Base-by-base conservation (phyloP, 2,797 vertebrate genomes). In the Muraenolepis orangiensis region DNA sequence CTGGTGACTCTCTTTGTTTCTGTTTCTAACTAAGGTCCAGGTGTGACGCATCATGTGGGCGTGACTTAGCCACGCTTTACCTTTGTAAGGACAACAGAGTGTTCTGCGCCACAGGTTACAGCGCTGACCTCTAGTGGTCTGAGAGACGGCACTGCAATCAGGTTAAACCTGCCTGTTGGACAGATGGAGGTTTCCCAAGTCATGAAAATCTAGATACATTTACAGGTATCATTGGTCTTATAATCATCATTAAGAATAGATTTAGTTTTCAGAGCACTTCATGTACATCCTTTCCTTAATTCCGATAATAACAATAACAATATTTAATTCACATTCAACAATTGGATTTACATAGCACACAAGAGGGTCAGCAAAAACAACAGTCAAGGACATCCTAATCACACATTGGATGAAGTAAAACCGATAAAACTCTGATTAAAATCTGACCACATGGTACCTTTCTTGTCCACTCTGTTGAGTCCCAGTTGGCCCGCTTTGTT, bases 401-500 rank as follows among this genome's bases (percentile, higher is more conserved):
- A 57, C 4, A 46, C 42, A 46, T 46, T 18, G 42, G 16, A 46
- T 18, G 16, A 46, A 46, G 42, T 18, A 46, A 16, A 46, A 16
- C 16, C 16, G 5, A 16, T 16, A 14, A 14, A 16, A 5, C 14
- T 40, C 13, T 40, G 1, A 8, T 40, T 40, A 13, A 6, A 46
- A 46, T 46, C 2, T 46, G 40, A 46, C 1, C 5, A 16, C 5
- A 6, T 14, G 6, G 81, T 82, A 94, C 93, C 92, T 7, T 87
- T 93, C 57, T 85, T 82, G 64, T 94, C 93, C 75, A 87, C 83
- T 78, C 91, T 87, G 76, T 93, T 92, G 79, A 97, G 85, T 26
- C 96, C 96, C 76, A 97, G 91, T 77, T 97, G 96, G 73, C 95
- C 95, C 2, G 83, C 92, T 72, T 85, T 86, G 85, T 97, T 97